phyloP scores from a whole-genome alignment of 1,140 invertebrate species.

The Zaprionus lachaisei region DNA sequence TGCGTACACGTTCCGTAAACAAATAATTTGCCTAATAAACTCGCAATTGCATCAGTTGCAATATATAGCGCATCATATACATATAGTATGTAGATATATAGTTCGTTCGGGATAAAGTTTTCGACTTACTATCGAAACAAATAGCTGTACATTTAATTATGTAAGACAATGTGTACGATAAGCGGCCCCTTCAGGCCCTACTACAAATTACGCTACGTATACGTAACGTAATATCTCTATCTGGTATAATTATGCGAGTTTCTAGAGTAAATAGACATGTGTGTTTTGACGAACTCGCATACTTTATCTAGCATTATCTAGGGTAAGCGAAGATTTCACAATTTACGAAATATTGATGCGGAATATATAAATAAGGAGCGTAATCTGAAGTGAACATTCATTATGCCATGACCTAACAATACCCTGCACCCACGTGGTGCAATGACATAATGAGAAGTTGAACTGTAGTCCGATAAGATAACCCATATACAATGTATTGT shows the following conservation, averaged over 20 bases:
- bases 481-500: too few species aligned
- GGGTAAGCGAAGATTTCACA: not conserved
- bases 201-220: not conserved
- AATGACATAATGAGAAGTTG: not conserved
- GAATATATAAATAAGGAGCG: not conserved
- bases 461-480: not conserved
- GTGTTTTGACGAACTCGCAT: not conserved
- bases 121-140: not conserved
- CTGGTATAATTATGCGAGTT: not conserved
- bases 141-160: constrained; percentile 1
- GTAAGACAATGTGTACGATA: not conserved
- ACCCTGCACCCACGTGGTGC: constrained; percentile 1
- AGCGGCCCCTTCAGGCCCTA: not conserved
- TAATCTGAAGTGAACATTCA: not conserved
- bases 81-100: not conserved
- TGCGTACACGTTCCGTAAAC: constrained; percentile 51
- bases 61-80: not conserved
- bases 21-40: constrained; percentile 59
- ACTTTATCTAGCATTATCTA: not conserved
- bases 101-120: not conserved
- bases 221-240: constrained; percentile 5
- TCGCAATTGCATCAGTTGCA: constrained; percentile 63
- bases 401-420: not conserved
- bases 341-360: not conserved
- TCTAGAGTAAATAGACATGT: not conserved